phyloP scores from a whole-genome alignment of 2,797 vertebrate species.

The Schizothorax lantsangensis region DNA sequence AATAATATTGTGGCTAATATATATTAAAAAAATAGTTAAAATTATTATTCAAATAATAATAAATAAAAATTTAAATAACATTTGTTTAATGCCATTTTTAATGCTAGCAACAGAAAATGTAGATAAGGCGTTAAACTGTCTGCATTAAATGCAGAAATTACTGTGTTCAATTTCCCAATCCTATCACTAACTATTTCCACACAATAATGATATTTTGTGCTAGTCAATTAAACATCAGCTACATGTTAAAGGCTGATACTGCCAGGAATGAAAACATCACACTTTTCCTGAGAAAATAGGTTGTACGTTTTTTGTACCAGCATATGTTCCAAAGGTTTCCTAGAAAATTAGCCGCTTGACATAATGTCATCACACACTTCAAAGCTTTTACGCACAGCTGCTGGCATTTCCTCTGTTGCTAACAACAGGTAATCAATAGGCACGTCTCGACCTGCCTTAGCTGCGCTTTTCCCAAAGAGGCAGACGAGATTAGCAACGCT shows the following conservation, averaged over 20 bases:
- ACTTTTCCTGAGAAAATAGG: not conserved
- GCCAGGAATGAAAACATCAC: not conserved
- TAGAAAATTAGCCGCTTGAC: conserved; percentile 5
- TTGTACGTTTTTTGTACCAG: not conserved
- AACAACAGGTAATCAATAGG: conserved; percentile 76
- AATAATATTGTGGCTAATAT: not conserved
- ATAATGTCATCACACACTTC: conserved; percentile 53
- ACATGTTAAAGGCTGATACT: not conserved
- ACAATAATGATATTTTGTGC: not conserved
- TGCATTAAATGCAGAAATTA: not conserved
- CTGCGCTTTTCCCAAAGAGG: conserved; percentile 60
- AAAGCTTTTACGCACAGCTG: conserved; percentile 69
- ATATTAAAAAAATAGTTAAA: not conserved
- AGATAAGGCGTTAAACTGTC: not conserved
- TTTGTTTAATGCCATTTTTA: not conserved
- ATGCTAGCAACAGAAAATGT: not conserved
- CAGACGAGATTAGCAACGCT: conserved; percentile 56
- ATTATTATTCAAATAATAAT: not conserved
- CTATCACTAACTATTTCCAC: not conserved
- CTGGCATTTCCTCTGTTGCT: conserved; percentile 69
- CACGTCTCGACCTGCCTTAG: conserved; percentile 73
- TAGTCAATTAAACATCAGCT: conserved; percentile 6
- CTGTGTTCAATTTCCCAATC: not conserved
- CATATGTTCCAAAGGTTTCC: conserved; percentile 14
- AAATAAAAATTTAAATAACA: not conserved